These are phyloP conservation scores for Drosophila yakuba DNA, from an alignment of 1,140 invertebrate species.

Conservation along the genomic window DNA sequence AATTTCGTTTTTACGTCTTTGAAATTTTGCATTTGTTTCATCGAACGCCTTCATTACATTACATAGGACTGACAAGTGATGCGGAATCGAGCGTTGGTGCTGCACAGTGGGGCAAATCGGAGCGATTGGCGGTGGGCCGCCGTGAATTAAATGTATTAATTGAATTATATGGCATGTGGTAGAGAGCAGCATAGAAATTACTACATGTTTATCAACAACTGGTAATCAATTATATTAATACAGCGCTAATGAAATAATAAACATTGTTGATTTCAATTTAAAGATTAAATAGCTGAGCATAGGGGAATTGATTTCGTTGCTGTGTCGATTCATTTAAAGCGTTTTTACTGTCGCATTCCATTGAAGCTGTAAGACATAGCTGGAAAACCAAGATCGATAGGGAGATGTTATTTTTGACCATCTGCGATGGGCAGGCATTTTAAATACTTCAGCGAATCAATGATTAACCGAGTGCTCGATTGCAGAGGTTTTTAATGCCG, in stretches of 20 bases:
- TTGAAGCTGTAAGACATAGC: too few species aligned
- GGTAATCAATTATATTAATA: background rate
- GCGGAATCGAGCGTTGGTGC: constrained; percentile 45
- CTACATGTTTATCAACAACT: background rate
- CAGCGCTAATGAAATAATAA: background rate
- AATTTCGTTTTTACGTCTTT: constrained; percentile 76
- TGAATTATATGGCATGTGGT: constrained; percentile 3
- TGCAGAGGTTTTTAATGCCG: constrained; percentile 13
- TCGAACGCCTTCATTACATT: constrained; percentile 81
- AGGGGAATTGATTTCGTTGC: background rate
- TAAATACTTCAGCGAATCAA: constrained; percentile 5
- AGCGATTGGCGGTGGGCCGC: too few species aligned
- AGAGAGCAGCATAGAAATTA: background rate
- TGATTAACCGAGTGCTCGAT: constrained; percentile 9
- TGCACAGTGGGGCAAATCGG: constrained; percentile 55
- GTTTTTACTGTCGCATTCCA: too few species aligned
- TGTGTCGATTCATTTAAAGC: background rate
- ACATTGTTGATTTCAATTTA: constrained; percentile 5
- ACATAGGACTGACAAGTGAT: constrained; percentile 69
- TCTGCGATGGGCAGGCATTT: background rate
- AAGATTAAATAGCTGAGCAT: constrained; percentile 10
- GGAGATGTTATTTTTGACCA: background rate
- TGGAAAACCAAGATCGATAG: background rate
- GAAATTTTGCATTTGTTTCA: constrained; percentile 82
- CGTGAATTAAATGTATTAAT: constrained; percentile 16